phyloP scores from a whole-genome alignment of 2,888 invertebrate species.

The Parascotia fuliginaria region DNA sequence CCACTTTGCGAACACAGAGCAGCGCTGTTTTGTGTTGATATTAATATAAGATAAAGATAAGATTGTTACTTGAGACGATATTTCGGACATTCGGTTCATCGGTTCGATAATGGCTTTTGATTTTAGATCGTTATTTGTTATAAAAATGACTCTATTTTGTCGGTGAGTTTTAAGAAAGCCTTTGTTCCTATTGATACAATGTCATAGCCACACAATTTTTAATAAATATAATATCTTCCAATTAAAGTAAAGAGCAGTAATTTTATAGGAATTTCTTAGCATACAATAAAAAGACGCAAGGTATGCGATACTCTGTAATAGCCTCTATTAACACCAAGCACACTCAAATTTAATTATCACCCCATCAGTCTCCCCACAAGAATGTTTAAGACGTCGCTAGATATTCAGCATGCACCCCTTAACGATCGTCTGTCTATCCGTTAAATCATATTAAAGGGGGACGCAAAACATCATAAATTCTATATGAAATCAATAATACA shows the following conservation, averaged over 20 bases:
- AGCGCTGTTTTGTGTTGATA: conserved; percentile 23
- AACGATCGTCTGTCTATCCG: conserved; percentile 1
- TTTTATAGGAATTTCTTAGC: no score
- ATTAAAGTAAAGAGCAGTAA: no score
- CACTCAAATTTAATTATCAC: not conserved
- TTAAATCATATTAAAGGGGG: conserved; percentile 7
- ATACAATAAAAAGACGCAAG: no score
- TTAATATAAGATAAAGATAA: conserved; percentile 40
- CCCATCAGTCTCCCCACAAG: not conserved
- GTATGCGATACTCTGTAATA: no score
- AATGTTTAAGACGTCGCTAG: not conserved
- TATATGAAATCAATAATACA: not conserved
- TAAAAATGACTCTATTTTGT: no score
- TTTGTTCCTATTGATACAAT: no score
- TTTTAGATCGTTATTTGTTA: not conserved
- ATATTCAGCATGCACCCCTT: not conserved
- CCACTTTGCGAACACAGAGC: no score
- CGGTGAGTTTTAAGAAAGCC: no score
- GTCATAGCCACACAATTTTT: no score
- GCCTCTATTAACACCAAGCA: no score
- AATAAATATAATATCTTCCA: no score
- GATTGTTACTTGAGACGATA: not conserved
- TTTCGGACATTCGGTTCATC: not conserved
- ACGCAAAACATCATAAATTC: not conserved
- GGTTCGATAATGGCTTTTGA: no score